phyloP scores from a whole-genome alignment of 1,140 invertebrate species.

The Lucilia cuprina region DNA sequence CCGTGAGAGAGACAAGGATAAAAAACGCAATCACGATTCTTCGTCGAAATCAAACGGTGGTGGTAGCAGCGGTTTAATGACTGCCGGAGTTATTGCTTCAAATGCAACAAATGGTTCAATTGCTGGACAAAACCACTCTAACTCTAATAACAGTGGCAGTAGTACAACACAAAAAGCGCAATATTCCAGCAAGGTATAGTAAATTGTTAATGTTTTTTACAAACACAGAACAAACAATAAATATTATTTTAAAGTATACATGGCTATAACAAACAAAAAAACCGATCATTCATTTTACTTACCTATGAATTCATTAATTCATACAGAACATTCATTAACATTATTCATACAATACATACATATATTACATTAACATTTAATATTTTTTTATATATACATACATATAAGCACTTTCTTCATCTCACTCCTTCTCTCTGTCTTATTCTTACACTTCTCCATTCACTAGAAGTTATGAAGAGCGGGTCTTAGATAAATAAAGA shows the following conservation, averaged over 20 bases:
- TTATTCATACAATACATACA: not conserved
- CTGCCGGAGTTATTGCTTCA: conserved; percentile 36
- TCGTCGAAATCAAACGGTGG: conserved; percentile 37
- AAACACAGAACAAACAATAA: not conserved
- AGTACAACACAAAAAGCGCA: conserved; percentile 19
- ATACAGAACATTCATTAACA: not conserved
- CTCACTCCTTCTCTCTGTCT: not conserved
- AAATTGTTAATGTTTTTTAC: not conserved
- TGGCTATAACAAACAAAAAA: not conserved
- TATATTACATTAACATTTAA: not conserved
- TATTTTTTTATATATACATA: not conserved
- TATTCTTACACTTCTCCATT: not conserved
- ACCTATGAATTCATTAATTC: conserved; percentile 15
- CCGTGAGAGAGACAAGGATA: conserved; percentile 59
- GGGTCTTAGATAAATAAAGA: not conserved
- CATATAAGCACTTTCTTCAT: not conserved
- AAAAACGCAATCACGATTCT: conserved; percentile 47
- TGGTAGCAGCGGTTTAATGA: conserved; percentile 47
- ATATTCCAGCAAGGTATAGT: conserved; percentile 33
- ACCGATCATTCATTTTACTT: not conserved
- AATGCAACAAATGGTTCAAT: conserved; percentile 18
- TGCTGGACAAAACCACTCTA: not conserved
- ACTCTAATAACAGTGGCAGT: not conserved
- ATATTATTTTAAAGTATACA: not conserved
- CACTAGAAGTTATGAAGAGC: not conserved